Conservation (phyloP, 1,140 invertebrate genomes). For the Pectinophora gossypiella region DNA sequence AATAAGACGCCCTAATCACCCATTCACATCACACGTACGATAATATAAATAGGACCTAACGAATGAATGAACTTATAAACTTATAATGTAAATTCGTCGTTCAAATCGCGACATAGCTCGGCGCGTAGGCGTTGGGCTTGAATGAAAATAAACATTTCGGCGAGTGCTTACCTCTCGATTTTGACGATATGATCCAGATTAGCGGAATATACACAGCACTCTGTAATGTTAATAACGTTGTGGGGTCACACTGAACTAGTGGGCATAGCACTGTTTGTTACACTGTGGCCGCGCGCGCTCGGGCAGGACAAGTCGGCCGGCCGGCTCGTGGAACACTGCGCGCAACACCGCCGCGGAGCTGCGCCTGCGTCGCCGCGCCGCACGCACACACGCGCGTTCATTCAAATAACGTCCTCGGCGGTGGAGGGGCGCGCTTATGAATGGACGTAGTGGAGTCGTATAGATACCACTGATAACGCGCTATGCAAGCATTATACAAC, state of each 20-base stretch:
- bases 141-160: constrained; percentile 66
- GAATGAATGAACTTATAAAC: constrained; percentile 64
- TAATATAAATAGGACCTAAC: constrained; percentile 59
- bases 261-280: constrained; percentile 48
- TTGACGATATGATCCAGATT: constrained; percentile 69
- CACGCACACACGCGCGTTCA: constrained; percentile 49
- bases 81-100: constrained; percentile 70
- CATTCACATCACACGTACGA: constrained; percentile 56
- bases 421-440: constrained; percentile 55
- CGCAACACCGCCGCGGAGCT: constrained; percentile 28
- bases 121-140: constrained; percentile 63
- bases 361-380: constrained; percentile 53
- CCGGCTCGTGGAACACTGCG: constrained; percentile 47
- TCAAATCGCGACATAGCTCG: constrained; percentile 62
- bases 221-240: constrained; percentile 31
- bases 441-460: constrained; percentile 66
- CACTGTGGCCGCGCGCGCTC: constrained; percentile 24
- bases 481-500: constrained; percentile 36
- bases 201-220: constrained; percentile 56
- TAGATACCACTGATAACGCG: constrained; percentile 64
- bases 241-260: constrained; percentile 46
- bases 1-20: constrained; percentile 38
- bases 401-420: constrained; percentile 34
- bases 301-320: constrained; percentile 30
- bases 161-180: constrained; percentile 61